phyloP scores from a whole-genome alignment of 2,113 vertebrate species.

The Polyodon spathula region DNA sequence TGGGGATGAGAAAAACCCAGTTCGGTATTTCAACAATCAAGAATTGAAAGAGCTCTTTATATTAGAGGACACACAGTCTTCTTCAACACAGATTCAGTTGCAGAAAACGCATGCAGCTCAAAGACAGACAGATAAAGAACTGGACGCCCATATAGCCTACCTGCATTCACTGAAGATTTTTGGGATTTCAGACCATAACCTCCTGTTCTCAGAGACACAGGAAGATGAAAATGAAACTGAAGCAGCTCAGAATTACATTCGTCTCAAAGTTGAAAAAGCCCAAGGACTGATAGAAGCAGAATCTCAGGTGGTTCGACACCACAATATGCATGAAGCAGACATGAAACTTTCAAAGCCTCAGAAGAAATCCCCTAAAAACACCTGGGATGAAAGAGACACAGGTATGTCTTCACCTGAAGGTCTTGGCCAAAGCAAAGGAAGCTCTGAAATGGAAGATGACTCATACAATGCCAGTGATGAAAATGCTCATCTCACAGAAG shows the following conservation, averaged over 20 bases:
- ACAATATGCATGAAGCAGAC: no score
- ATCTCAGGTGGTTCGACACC: conserved; percentile 21
- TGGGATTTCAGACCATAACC: conserved; percentile 65
- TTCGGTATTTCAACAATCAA: conserved; percentile 65
- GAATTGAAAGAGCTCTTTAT: conserved; percentile 64
- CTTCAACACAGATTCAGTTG: conserved; percentile 61
- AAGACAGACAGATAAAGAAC: conserved; percentile 43
- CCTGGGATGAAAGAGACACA: no score
- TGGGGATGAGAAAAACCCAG: conserved; percentile 64
- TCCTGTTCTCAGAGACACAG: conserved; percentile 48
- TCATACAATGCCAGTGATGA: no score
- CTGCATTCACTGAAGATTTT: conserved; percentile 55
- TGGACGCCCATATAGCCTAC: conserved; percentile 63
- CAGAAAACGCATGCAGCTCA: conserved; percentile 54
- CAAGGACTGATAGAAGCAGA: conserved; percentile 59
- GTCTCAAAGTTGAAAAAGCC: conserved; percentile 57
- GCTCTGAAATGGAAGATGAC: no score
- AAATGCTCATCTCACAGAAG: no score
- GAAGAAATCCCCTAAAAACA: no score
- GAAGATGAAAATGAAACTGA: conserved; percentile 47
- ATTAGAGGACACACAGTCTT: conserved; percentile 48
- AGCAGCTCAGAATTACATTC: conserved; percentile 50
- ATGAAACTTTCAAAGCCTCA: no score
- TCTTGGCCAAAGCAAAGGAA: no score
- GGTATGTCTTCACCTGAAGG: no score